Percentiles rank a stretch among this genome's conserved stretches.
phyloP scores from a whole-genome alignment of 1,140 invertebrate species.

The Aphelinus certus region DNA sequence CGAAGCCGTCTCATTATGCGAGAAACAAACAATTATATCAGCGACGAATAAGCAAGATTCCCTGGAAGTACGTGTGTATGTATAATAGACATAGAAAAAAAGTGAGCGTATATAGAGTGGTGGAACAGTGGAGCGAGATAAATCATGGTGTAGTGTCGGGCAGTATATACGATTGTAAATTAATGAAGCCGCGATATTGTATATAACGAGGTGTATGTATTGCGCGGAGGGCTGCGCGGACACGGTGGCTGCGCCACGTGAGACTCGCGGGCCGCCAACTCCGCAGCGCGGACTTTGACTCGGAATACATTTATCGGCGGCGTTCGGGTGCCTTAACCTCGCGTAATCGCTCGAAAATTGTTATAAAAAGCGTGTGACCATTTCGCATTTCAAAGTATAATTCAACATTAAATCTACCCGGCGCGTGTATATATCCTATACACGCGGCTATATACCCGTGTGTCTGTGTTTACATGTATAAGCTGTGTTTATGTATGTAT shows the following conservation, averaged over 20 bases:
- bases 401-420: constrained; percentile 9
- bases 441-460: too few species aligned
- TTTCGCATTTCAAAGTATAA: constrained; percentile 21
- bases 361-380: constrained; percentile 15
- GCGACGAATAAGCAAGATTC: too few species aligned
- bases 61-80: too few species aligned
- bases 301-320: constrained; percentile 14
- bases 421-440: neutral
- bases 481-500: too few species aligned
- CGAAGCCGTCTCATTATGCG: too few species aligned
- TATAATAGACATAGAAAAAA: too few species aligned
- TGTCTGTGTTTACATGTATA: too few species aligned
- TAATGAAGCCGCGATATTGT: constrained; percentile 41
- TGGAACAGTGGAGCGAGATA: neutral
- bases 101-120: too few species aligned
- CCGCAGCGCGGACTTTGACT: neutral
- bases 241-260: constrained; percentile 52
- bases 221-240: constrained; percentile 26
- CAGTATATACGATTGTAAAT: constrained; percentile 44
- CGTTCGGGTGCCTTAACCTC: neutral
- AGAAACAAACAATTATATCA: too few species aligned
- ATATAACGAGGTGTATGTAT: neutral
- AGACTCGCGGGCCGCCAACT: constrained; percentile 38
- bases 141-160: neutral
- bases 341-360: constrained; percentile 19